phyloP scores from a whole-genome alignment of 2,113 vertebrate species.

The Accipiter cooperii region DNA sequence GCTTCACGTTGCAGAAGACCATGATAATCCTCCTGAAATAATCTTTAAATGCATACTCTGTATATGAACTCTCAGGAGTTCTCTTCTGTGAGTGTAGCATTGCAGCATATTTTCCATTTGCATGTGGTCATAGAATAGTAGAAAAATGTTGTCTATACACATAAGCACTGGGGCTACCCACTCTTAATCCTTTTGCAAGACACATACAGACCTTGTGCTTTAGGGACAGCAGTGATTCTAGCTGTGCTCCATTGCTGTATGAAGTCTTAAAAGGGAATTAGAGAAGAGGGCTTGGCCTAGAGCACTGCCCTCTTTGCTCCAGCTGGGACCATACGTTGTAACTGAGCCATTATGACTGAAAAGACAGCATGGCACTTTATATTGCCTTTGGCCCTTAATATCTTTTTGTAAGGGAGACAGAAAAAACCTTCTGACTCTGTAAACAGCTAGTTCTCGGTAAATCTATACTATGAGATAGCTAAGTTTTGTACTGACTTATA shows the following conservation, averaged over 20 bases:
- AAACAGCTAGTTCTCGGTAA: not conserved
- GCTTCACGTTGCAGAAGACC: not conserved
- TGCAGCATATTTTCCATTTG: not conserved
- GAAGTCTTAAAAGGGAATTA: not conserved
- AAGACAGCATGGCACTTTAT: not conserved
- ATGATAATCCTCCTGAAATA: not conserved
- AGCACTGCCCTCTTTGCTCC: not conserved
- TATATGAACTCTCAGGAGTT: not conserved
- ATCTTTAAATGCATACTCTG: not conserved
- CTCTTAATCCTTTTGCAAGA: not conserved
- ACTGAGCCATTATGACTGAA: not conserved
- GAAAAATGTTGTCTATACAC: not conserved
- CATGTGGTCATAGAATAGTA: not conserved
- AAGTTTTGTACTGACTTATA: not conserved
- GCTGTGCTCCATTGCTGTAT: not conserved
- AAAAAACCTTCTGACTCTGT: not conserved
- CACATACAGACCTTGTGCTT: not conserved
- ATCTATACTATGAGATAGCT: not conserved
- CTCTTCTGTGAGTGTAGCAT: not conserved
- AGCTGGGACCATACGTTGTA: not conserved
- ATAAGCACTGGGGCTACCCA: not conserved
- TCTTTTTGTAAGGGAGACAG: not conserved
- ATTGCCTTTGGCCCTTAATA: not conserved
- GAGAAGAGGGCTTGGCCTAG: not conserved
- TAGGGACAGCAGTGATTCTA: not conserved